These are phyloP conservation scores for Choreutis nemorana DNA, from an alignment of 2,888 invertebrate species.

Conservation along the genomic window DNA sequence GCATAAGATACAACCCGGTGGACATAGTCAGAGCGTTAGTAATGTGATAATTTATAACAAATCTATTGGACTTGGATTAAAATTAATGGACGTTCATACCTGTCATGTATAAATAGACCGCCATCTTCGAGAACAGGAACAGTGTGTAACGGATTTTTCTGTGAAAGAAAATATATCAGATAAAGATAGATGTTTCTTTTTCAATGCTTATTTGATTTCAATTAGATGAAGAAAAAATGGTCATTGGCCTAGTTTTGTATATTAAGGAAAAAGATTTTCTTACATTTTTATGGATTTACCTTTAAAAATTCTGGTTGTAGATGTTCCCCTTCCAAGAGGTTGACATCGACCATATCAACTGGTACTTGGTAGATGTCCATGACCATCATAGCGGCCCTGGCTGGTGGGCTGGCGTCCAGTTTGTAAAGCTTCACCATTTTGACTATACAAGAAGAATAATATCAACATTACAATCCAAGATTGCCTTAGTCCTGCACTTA, in stretches of 20 bases:
- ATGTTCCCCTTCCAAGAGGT: constrained; percentile 30
- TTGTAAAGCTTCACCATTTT: constrained; percentile 30
- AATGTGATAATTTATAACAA: too few relatives aligned
- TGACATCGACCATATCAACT: constrained; percentile 22
- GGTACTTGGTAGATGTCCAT: constrained; percentile 25
- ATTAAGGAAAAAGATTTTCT: background rate
- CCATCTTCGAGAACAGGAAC: constrained; percentile 63
- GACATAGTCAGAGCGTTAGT: too few relatives aligned
- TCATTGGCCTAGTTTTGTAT: background rate
- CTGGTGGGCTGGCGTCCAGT: constrained; percentile 29
- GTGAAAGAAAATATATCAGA: constrained; percentile 20
- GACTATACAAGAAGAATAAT: too few relatives aligned
- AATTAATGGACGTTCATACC: constrained; percentile 16
- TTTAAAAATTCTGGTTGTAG: constrained; percentile 36
- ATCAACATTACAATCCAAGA: too few relatives aligned
- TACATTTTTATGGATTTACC: too few relatives aligned
- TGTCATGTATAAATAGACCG: constrained; percentile 47
- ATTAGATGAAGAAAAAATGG: background rate
- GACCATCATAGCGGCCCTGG: constrained; percentile 31
- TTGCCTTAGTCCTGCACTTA: too few relatives aligned
- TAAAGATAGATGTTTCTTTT: background rate
- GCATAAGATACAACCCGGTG: too few relatives aligned
- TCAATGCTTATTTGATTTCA: background rate
- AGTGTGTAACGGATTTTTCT: constrained; percentile 65
- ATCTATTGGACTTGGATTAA: too few relatives aligned